Percentiles rank a stretch among this genome's conserved stretches.
These are phyloP conservation scores for Mirza zaza DNA, from an alignment of 2,113 vertebrate genomes.

Conservation along the genomic window DNA sequence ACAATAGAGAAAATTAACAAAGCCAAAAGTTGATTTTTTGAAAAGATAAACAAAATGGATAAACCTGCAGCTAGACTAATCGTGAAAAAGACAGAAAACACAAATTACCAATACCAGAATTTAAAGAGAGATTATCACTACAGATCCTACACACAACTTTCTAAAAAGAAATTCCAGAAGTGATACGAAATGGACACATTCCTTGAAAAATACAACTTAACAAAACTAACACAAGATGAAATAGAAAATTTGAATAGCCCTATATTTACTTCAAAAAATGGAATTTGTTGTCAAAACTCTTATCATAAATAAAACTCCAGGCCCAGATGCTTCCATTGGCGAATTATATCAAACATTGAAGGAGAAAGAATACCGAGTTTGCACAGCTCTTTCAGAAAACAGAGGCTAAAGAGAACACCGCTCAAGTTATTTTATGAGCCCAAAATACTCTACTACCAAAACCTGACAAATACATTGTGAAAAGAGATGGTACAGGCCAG, in stretches of 20 bases:
- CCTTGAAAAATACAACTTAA: neutral
- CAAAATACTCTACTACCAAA: neutral
- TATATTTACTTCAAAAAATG: neutral
- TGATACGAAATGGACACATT: neutral
- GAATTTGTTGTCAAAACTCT: neutral
- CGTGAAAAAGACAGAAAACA: neutral
- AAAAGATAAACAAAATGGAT: neutral
- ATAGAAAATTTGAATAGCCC: neutral
- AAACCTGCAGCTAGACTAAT: neutral
- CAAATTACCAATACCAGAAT: neutral
- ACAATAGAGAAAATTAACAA: neutral
- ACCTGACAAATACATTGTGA: neutral
- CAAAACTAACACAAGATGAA: neutral
- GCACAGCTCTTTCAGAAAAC: neutral
- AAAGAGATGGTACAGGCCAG: neutral
- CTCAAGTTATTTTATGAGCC: neutral
- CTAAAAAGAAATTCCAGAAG: neutral
- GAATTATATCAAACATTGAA: neutral
- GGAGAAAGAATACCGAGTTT: neutral
- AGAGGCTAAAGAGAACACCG: neutral
- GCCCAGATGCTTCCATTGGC: neutral
- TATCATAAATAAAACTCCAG: neutral
- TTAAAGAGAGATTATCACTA: neutral
- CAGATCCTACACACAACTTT: neutral
- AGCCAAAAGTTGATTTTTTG: neutral